phyloP scores from a whole-genome alignment of 2,888 invertebrate genomes.

The Allygus modestus region DNA sequence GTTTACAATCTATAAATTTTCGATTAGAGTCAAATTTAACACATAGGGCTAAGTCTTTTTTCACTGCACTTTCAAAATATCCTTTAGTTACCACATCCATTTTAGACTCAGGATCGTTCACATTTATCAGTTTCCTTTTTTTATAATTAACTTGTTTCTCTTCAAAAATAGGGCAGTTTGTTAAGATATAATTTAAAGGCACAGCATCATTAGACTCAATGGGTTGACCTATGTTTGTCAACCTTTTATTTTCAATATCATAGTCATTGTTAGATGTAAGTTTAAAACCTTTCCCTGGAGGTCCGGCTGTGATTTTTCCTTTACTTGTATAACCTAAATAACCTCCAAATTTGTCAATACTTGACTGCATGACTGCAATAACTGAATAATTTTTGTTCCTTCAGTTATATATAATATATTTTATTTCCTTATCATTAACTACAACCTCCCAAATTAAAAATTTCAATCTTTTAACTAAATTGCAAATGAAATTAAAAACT shows the following conservation, averaged over 20 bases:
- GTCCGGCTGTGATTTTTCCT: neutral
- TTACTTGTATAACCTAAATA: neutral
- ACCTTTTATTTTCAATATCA: neutral
- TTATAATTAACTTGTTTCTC: neutral
- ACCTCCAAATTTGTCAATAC: conserved; percentile 5
- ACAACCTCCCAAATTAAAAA: no score
- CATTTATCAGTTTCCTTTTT: neutral
- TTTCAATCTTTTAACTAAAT: no score
- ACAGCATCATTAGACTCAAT: neutral
- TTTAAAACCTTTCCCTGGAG: neutral
- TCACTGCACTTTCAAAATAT: neutral
- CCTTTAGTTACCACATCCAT: neutral
- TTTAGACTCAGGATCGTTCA: neutral
- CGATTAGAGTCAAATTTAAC: neutral
- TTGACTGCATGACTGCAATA: neutral
- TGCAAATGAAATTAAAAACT: no score
- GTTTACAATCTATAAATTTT: neutral
- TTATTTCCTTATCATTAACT: no score
- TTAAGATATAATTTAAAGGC: neutral
- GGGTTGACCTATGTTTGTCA: neutral
- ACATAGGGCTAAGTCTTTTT: neutral
- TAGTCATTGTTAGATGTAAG: neutral
- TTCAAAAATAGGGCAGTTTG: neutral
- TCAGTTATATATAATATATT: no score
- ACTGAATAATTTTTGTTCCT: no score